Evolutionary conservation across 2,113 vertebrate genomes (phyloP), one percentile per base, ranked within the genome.

Genomic region (Indri indri): DNA sequence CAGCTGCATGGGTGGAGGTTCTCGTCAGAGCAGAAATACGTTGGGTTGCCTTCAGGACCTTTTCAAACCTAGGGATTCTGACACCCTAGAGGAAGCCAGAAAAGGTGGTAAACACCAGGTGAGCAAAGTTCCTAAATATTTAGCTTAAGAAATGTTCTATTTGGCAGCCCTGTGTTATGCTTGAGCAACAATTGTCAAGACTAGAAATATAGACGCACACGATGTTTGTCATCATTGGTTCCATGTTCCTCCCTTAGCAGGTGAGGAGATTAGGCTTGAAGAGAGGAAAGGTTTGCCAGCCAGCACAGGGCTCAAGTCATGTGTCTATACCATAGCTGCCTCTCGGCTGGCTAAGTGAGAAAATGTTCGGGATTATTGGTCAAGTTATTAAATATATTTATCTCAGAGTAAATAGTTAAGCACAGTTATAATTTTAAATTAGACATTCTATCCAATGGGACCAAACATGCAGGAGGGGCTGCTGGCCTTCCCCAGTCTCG

Each of bases 361-460:
- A 76, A 85, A 90, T 57, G 45, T 81, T 90, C 61, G 74, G 25
- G 50, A 81, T 90, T 76, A 76, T 25, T 86, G 82, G 66, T 93
- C 66, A 73, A 23, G 76, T 65, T 47, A 65, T 63, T 83, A 73
- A 40, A 82, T 83, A 63, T n/a, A 83, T 80, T 74, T 61, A 88
- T 47, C 23, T n/a, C 32, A 79, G 81, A 95, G 37, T 40, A 79
- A 57, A 85, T 68, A 88, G 59, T 77, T 96, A 71, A 96, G 85
- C 85, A 94, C 57, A 81, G 94, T 61, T 90, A 82, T 95, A 94
- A 84, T 70, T 96, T 94, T 96, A 76, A 87, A 70, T 71, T 87
- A 68, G 57, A 89, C 47, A 90, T 94, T 96, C 83, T 92, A 76
- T 91, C 40, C 47, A 91, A 37, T 50, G 83, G 97, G 97, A 98